Evolutionary conservation across 1,140 invertebrate species (phyloP).

Genomic region (Drosophila sp.): DNA sequence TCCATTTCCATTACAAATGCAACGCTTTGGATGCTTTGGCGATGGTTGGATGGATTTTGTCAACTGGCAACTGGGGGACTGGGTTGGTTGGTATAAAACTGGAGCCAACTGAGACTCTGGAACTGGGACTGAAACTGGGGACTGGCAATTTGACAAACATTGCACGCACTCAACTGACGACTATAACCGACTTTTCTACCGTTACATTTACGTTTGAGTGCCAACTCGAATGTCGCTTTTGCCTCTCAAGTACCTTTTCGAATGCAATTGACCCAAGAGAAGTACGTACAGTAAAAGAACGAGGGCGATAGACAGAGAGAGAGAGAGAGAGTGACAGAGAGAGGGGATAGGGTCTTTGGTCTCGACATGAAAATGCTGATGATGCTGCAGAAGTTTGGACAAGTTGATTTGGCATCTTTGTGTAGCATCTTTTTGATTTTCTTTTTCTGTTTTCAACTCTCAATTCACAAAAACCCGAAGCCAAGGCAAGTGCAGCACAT

Average conservation of each 20-base stretch:
- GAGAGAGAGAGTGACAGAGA: background rate
- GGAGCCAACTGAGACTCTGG: constrained; percentile 6
- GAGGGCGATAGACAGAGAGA: background rate
- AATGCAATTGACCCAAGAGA: constrained; percentile 64
- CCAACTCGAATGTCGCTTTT: constrained; percentile 55
- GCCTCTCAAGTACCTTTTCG: constrained; percentile 38
- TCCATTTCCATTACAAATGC: constrained; percentile 77
- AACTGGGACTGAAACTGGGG: background rate
- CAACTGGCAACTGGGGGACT: constrained; percentile 35
- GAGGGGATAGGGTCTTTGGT: background rate
- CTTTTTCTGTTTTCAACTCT: background rate
- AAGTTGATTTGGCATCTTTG: constrained; percentile 60
- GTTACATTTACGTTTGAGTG: constrained; percentile 57
- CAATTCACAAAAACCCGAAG: constrained; percentile 3
- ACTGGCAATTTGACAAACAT: constrained; percentile 76
- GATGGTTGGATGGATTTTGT: constrained; percentile 62
- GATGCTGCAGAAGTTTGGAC: constrained; percentile 49
- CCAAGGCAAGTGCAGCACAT: constrained; percentile 22
- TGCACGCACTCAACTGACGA: constrained; percentile 64
- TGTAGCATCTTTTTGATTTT: constrained; percentile 2
- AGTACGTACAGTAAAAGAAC: constrained; percentile 36
- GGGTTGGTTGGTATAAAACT: background rate
- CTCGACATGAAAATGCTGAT: constrained; percentile 11
- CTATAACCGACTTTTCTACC: constrained; percentile 50
- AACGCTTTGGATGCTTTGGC: constrained; percentile 41